Evolutionary conservation across 2,888 invertebrate species (phyloP), one percentile per base, ranked within the genome.

Genomic region (Ferdinandea cuprea): DNA sequence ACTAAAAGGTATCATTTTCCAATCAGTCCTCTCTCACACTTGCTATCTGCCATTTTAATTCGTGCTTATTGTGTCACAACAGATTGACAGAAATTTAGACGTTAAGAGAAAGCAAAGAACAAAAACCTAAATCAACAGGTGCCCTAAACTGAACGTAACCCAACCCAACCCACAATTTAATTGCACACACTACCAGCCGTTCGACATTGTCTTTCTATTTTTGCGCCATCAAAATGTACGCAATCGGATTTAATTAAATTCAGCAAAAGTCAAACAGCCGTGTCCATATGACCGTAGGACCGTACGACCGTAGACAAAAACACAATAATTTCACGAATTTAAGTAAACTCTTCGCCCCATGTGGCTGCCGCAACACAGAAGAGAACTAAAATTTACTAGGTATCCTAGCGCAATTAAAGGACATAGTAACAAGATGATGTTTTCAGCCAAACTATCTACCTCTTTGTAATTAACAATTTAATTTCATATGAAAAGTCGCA

Each of bases 241-340:
- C 68, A 63, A 63, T 63, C 44, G 63, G 68, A 69, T 74, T 80
- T 80, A 80, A 74, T 80, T 80, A 65, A 80, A 74, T 58, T 63
- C 58, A 58, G 63, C 69, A 54, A 74, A 80, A 80, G 52, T 73
- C 74, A 63, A 52, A 68, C 56, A 50, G 73, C 61, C 65, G 42
- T 72, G 72, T 65, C 59, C 73, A 42, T 28, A 30, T n/a, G n/a
- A n/a, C n/a, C 25, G 30, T 7, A 37, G 40, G n/a, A n/a, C n/a
- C n/a, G 42, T 56, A 63, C 46, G 19, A 9, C 13, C 54, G 13
- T n/a, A n/a, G n/a, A n/a, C n/a, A 50, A 68, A 65, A 58, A 32
- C 68, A 79, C 52, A 68, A 72, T 72, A 63, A 69, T 54, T 61
- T 56, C 65, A 56, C 63, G 72, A 72, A 79, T 68, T n/a, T 61